Evolutionary conservation across 53 echinoderm and acorn worm genomes (phyloP), one percentile per base, ranked within the genome.

Genomic region (Crossaster papposus): DNA sequence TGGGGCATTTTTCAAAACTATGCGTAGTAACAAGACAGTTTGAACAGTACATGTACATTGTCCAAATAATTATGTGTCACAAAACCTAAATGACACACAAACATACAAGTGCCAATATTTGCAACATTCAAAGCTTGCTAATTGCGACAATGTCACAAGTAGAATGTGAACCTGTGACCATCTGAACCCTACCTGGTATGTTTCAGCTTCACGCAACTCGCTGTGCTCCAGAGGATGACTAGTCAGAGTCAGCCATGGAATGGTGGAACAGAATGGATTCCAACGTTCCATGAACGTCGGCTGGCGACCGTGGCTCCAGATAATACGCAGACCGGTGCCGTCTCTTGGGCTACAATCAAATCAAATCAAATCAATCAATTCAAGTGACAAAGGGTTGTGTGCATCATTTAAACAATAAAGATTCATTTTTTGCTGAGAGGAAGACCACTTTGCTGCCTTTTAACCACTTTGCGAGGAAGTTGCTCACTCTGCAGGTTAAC

Each of bases 191-290:
- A 96, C 96, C 96, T 96, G 82, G 64, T 96, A 96, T 24, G 71
- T 94, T 54, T 92, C 91, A 8, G 79, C 44, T 6, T 94, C 94
- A 83, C 94, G 90, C 1, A 89, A 73, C 14, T 51, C 77, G 24
- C 83, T 79, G 18, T 91, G 76, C 74, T 97, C 88, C 63, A 97
- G 63, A 14, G 97, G 97, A 70, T 97, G 97, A 65, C 90, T 93
- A 0, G 92, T 92, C 58, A 97, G 81, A n/a, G 95, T 96, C 11
- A 92, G 68, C 86, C 95, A 97, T 1, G 97, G 97, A 54, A 97
- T 93, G 80, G 94, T 91, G 10, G 81, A 65, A 44, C 95, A 89
- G 62, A 93, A 94, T 53, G 97, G 97, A 87, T 97, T 97, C 97
- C 97, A 97, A 23, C 90, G 91, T 75, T 95, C 95, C 26, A 91